Conservation (phyloP, 2,113 vertebrate genomes). For the Nesoenas mayeri region DNA sequence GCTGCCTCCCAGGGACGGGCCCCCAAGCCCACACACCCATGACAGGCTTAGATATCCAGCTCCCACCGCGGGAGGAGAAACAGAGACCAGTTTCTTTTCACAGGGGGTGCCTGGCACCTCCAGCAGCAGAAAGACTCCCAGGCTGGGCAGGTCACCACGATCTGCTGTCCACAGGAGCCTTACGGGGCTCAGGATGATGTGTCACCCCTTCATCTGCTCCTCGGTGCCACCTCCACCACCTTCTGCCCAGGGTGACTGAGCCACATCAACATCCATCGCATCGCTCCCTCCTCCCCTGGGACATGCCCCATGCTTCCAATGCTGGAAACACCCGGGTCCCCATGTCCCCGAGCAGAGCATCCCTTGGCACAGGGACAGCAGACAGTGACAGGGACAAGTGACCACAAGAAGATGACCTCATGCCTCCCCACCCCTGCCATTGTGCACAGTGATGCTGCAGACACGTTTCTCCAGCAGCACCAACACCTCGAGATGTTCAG, state of each 20-base stretch:
- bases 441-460: neutral
- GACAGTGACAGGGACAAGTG: fast-evolving
- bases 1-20: neutral
- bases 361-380: neutral
- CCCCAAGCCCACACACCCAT: fast-evolving
- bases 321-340: fast-evolving
- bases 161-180: neutral
- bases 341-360: neutral
- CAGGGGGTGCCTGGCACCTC: fast-evolving
- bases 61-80: neutral
- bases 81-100: neutral
- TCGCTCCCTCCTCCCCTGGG: neutral
- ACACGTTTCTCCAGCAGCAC: fast-evolving
- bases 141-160: neutral
- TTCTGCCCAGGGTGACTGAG: neutral
- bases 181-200: neutral
- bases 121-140: neutral
- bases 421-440: neutral
- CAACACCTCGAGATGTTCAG: neutral
- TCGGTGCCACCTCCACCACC: neutral
- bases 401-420: neutral
- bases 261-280: neutral
- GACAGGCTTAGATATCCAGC: neutral
- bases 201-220: neutral
- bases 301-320: neutral